Conservation (phyloP, 1,140 invertebrate genomes). For the Maniola jurtina region DNA sequence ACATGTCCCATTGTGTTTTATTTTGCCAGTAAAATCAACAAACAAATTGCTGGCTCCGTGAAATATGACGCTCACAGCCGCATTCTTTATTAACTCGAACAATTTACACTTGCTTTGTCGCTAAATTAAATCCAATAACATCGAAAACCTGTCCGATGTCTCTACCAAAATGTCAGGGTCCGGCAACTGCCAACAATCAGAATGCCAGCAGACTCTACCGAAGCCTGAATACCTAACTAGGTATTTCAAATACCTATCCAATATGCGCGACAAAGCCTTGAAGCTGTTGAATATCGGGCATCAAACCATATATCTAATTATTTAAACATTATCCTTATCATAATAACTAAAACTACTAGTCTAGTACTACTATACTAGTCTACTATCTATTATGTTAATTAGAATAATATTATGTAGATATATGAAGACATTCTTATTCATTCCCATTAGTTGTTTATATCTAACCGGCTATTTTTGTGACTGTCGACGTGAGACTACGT, state of each 20-base stretch:
- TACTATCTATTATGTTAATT: no score
- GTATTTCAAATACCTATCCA: constrained; percentile 36
- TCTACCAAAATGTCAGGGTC: constrained; percentile 70
- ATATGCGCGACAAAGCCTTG: constrained; percentile 22
- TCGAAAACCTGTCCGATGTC: constrained; percentile 24
- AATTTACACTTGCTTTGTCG: constrained; percentile 20
- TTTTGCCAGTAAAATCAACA: neutral
- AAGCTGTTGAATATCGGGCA: constrained; percentile 19
- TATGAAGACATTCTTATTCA: no score
- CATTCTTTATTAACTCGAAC: constrained; percentile 10
- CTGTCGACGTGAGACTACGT: no score
- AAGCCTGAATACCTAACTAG: constrained; percentile 41
- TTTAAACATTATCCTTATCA: neutral
- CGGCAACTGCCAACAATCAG: constrained; percentile 44
- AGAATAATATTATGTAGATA: no score
- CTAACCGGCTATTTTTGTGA: no score
- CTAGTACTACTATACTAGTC: no score
- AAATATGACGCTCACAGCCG: constrained; percentile 10
- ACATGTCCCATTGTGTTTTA: neutral
- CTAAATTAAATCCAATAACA: constrained; percentile 20
- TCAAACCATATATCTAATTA: constrained; percentile 8
- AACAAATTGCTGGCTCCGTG: neutral
- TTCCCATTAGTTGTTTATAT: no score
- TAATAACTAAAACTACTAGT: neutral
- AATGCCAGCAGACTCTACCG: constrained; percentile 54